phyloP scores from a whole-genome alignment of 2,797 vertebrate genomes.

The Menidia menidia region DNA sequence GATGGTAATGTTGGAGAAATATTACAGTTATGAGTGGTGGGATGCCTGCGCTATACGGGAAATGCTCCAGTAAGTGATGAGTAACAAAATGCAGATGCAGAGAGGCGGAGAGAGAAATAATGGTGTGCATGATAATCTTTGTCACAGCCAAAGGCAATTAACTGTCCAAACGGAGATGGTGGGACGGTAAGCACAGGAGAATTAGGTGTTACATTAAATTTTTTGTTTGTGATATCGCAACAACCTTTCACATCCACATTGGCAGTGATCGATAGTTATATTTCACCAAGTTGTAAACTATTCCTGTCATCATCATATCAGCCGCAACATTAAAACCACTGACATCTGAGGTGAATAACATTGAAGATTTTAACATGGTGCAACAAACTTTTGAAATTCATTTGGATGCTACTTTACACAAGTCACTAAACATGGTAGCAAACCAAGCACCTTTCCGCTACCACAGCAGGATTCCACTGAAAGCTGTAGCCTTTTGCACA shows the following conservation, averaged over 20 bases:
- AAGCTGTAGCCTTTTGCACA: neutral
- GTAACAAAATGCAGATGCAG: conserved; percentile 41
- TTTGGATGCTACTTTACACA: neutral
- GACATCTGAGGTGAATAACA: neutral
- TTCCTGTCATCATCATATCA: neutral
- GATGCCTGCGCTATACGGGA: conserved; percentile 32
- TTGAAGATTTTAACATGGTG: neutral
- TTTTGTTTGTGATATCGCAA: conserved; percentile 21
- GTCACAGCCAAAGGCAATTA: conserved; percentile 52
- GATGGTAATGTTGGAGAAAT: conserved; percentile 27
- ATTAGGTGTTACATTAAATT: conserved; percentile 26
- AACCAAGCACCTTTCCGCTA: neutral
- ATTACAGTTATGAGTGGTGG: conserved; percentile 38
- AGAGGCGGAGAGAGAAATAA: conserved; percentile 51
- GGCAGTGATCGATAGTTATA: conserved; percentile 14
- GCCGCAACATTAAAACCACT: neutral
- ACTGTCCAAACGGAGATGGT: conserved; percentile 36
- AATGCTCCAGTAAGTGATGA: conserved; percentile 37
- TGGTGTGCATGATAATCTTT: conserved; percentile 69
- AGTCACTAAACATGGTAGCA: neutral
- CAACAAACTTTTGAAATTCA: neutral
- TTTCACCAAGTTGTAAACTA: conserved; percentile 4
- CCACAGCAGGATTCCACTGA: neutral
- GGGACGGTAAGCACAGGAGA: conserved; percentile 38
- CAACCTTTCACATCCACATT: conserved; percentile 21